Conservation (phyloP, 1,140 invertebrate species). For the Bombus picipes region DNA sequence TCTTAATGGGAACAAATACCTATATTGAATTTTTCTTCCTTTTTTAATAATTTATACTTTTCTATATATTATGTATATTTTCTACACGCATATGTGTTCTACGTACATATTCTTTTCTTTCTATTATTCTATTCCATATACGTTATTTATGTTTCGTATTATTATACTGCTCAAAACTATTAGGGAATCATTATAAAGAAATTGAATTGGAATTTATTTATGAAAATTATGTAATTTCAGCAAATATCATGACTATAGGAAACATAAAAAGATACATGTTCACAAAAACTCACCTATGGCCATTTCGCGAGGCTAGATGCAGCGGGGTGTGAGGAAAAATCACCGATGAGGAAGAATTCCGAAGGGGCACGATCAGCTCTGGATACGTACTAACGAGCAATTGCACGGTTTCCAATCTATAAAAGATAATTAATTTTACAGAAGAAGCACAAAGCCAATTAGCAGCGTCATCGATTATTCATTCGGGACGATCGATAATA, state of each 20-base stretch:
- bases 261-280: not conserved
- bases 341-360: conserved; percentile 84
- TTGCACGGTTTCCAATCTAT: conserved; percentile 93
- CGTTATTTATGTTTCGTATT: not conserved
- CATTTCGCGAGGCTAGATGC: conserved; percentile 96
- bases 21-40: not conserved
- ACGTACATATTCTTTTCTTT: too few species aligned
- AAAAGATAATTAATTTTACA: conserved; percentile 66
- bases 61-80: too few species aligned
- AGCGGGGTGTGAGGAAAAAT: conserved; percentile 94
- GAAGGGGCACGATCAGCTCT: conserved; percentile 88
- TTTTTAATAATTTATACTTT: not conserved
- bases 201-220: not conserved
- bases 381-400: conserved; percentile 91
- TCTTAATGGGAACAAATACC: too few species aligned
- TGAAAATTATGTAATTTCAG: not conserved
- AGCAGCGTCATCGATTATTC: conserved; percentile 48
- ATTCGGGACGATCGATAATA: not conserved
- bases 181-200: not conserved
- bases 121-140: too few species aligned
- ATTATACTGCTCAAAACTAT: not conserved
- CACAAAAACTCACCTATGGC: conserved; percentile 89
- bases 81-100: too few species aligned
- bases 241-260: not conserved
- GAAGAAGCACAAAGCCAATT: conserved; percentile 41